A percentile compares a stretch with the other conserved stretches of the same genome.
Conservation (phyloP, 2,113 vertebrate species). For the Notothenia coriiceps region DNA sequence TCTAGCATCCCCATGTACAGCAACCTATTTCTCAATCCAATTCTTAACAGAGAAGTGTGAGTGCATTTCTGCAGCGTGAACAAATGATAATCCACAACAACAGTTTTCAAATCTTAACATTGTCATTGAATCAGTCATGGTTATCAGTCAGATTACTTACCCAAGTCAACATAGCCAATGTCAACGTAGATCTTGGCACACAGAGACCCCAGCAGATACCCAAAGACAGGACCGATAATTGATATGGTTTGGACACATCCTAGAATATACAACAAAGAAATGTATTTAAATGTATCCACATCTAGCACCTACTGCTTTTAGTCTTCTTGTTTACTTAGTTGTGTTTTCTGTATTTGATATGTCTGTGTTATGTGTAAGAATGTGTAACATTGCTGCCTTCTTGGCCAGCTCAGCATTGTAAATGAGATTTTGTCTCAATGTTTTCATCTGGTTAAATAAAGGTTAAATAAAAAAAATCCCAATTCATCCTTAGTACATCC, state of each 20-base stretch:
- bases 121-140: background rate
- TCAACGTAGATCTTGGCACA: constrained; percentile 84
- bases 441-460: too few species aligned
- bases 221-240: constrained; percentile 83
- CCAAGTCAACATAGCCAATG: constrained; percentile 81
- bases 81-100: background rate
- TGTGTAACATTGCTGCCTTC: too few species aligned
- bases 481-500: background rate
- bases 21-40: background rate
- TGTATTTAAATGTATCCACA: background rate
- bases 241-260: constrained; percentile 82
- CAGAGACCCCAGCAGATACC: constrained; percentile 81
- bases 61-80: background rate
- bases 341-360: too few species aligned
- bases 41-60: background rate
- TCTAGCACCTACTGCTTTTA: background rate
- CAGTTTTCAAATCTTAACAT: background rate
- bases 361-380: too few species aligned
- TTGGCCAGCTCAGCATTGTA: too few species aligned
- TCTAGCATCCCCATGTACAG: background rate
- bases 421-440: too few species aligned
- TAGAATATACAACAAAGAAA: constrained; percentile 43
- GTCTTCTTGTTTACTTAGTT: too few species aligned
- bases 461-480: background rate
- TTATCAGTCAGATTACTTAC: constrained; percentile 59